Evolutionary conservation across 2,888 invertebrate genomes (phyloP).

Genomic region (Zootermopsis nevadensis): DNA sequence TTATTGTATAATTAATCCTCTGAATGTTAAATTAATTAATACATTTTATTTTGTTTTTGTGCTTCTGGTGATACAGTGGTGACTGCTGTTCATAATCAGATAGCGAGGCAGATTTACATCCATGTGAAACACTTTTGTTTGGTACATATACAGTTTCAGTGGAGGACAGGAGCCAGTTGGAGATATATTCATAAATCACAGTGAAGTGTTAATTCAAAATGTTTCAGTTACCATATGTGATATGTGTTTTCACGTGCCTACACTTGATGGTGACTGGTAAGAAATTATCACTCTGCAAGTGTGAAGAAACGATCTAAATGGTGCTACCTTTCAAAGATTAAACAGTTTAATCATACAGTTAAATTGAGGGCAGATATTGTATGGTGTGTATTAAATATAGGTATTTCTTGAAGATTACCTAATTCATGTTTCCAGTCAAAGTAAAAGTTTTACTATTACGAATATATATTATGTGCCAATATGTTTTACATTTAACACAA

Average conservation of each 20-base stretch:
- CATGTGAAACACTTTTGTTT: too few species aligned
- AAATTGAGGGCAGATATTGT: neutral
- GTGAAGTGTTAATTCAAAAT: too few species aligned
- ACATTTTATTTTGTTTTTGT: too few species aligned
- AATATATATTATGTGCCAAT: constrained; percentile 42
- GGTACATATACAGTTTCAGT: too few species aligned
- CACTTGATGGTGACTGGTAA: neutral
- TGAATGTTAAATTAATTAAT: too few species aligned
- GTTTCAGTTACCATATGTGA: neutral
- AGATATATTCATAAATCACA: too few species aligned
- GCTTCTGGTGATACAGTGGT: too few species aligned
- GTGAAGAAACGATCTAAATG: neutral
- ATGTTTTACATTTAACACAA: constrained; percentile 22
- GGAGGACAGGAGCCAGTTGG: too few species aligned
- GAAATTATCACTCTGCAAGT: neutral
- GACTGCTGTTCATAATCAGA: too few species aligned
- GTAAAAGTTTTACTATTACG: constrained; percentile 27
- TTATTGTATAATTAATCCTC: too few species aligned
- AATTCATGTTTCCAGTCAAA: neutral
- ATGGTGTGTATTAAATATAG: neutral
- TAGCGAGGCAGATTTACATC: too few species aligned
- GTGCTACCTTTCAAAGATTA: neutral
- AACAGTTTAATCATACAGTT: neutral
- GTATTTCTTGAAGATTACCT: neutral
- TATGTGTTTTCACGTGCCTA: neutral